Evolutionary conservation across 2,113 vertebrate genomes (phyloP).

Genomic region (Odobenus rosmarus): DNA sequence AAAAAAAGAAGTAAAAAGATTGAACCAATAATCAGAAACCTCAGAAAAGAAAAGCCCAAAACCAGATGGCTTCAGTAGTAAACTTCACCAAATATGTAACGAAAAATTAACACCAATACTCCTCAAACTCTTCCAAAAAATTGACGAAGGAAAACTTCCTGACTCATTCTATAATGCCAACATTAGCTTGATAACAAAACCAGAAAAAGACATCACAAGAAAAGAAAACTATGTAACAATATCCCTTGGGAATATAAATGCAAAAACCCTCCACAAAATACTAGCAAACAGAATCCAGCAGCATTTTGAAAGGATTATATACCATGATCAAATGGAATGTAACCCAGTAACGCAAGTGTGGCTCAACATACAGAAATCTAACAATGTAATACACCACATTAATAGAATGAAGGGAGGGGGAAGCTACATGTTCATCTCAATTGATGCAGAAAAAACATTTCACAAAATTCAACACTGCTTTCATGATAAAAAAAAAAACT

Average conservation of each 20-base stretch:
- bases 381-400: background rate
- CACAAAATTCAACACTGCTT: background rate
- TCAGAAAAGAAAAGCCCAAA: background rate
- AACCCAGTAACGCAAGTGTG: background rate
- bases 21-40: background rate
- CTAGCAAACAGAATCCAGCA: background rate
- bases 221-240: slow-evolving; percentile 15
- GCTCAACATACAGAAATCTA: background rate
- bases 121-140: background rate
- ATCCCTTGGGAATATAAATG: background rate
- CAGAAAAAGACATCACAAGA: slow-evolving; percentile 9
- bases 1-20: background rate
- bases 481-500: background rate
- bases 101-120: background rate
- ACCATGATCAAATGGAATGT: background rate
- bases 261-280: slow-evolving; percentile 25
- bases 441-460: background rate
- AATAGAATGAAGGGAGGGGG: background rate
- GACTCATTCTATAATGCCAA: background rate
- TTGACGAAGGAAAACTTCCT: background rate
- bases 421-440: background rate
- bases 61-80: background rate
- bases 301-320: background rate
- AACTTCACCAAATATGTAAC: slow-evolving; percentile 41
- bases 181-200: background rate